phyloP scores from a whole-genome alignment of 2,888 invertebrate genomes.

The Troglohyphantes excavatus region DNA sequence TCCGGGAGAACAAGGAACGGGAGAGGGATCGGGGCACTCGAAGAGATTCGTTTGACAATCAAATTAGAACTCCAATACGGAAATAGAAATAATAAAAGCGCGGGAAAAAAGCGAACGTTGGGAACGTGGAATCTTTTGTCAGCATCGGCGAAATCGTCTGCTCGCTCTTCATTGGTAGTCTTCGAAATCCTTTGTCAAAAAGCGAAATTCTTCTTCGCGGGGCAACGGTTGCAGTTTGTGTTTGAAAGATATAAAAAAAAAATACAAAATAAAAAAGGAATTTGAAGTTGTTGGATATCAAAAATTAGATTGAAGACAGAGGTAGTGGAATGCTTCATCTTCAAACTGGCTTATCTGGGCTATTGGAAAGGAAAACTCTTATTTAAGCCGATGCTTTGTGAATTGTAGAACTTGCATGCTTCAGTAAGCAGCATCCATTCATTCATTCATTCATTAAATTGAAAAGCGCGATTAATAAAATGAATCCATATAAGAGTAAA shows the following conservation, averaged over 20 bases:
- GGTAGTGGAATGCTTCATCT: neutral
- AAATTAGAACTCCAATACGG: conserved; percentile 66
- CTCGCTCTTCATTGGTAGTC: conserved; percentile 51
- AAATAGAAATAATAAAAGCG: conserved; percentile 53
- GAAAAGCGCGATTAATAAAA: too few relatives aligned
- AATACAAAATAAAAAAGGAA: neutral
- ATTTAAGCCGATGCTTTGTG: too few relatives aligned
- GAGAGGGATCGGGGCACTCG: neutral
- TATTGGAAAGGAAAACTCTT: too few relatives aligned
- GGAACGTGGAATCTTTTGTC: conserved; percentile 61
- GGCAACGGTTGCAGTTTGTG: conserved; percentile 20
- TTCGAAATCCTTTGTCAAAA: conserved; percentile 57
- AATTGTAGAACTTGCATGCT: too few relatives aligned
- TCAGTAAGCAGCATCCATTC: too few relatives aligned
- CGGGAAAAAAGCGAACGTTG: neutral
- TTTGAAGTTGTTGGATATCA: conserved; percentile 31
- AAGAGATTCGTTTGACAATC: conserved; percentile 69
- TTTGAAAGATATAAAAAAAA: conserved; percentile 2
- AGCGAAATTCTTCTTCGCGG: conserved; percentile 36
- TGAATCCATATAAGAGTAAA: too few relatives aligned
- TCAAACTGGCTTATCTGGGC: too few relatives aligned
- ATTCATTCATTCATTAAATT: too few relatives aligned
- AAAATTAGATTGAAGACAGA: conserved; percentile 53
- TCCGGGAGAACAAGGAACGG: conserved; percentile 30
- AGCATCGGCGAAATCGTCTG: conserved; percentile 38